These are phyloP conservation scores for Megaustenia siamemsis DNA, from an alignment of 2,888 invertebrate species.

Conservation along the genomic window DNA sequence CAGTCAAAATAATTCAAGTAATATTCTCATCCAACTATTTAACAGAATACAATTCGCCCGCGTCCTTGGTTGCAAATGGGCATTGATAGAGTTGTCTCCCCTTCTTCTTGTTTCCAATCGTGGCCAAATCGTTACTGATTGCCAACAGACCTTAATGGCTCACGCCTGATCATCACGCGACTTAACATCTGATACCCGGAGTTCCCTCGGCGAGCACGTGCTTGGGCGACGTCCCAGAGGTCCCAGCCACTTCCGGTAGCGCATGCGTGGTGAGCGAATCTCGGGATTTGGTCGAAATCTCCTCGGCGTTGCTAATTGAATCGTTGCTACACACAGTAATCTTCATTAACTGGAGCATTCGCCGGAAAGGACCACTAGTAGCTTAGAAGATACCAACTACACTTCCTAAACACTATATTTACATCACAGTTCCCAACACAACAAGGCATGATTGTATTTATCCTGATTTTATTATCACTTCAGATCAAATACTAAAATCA, in stretches of 20 bases:
- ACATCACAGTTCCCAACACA: background rate
- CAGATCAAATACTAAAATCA: no score
- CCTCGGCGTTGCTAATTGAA: constrained; percentile 49
- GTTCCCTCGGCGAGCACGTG: constrained; percentile 49
- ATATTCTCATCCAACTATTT: no score
- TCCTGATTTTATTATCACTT: no score
- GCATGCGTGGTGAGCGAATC: constrained; percentile 49
- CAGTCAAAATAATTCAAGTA: no score
- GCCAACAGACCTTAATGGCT: constrained; percentile 52
- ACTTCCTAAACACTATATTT: background rate
- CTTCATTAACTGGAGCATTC: constrained; percentile 49
- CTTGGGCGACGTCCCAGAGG: constrained; percentile 43
- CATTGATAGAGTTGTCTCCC: background rate
- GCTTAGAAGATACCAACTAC: background rate
- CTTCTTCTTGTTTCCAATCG: background rate
- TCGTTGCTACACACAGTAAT: constrained; percentile 48
- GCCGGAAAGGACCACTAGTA: background rate
- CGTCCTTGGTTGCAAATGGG: background rate
- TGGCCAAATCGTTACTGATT: constrained; percentile 43
- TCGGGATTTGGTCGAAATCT: constrained; percentile 46
- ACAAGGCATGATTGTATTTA: no score
- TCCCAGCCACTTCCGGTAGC: constrained; percentile 48
- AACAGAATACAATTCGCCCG: background rate
- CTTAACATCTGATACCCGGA: constrained; percentile 52
- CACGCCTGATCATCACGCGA: constrained; percentile 49